A percentile compares a stretch with the other conserved stretches of the same genome.
Conservation (phyloP, 2,113 vertebrate species). For the Camelus dromedarius region DNA sequence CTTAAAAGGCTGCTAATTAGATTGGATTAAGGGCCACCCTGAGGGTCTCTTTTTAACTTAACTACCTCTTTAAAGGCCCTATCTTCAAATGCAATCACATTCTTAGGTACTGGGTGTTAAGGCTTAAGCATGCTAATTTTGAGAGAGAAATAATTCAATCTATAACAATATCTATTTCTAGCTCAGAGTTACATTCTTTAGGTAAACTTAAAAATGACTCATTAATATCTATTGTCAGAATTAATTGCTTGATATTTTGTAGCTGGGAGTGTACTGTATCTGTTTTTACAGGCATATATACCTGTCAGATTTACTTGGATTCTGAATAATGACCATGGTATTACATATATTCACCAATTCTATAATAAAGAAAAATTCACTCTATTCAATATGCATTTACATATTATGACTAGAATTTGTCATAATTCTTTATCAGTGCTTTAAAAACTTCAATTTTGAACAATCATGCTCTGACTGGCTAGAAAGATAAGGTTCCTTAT, state of each 20-base stretch:
- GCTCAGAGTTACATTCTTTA: background rate
- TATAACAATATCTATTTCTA: background rate
- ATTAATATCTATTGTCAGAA: background rate
- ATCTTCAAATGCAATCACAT: background rate
- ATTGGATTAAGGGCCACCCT: background rate
- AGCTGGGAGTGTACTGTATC: background rate
- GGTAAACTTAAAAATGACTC: background rate
- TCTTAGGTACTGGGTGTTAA: background rate
- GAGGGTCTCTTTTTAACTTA: background rate
- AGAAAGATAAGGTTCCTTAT: background rate
- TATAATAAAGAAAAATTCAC: background rate
- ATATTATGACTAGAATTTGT: background rate
- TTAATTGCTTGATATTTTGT: background rate
- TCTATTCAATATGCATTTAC: background rate
- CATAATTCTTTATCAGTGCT: background rate
- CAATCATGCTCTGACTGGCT: background rate
- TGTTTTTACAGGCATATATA: background rate
- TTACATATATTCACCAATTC: background rate
- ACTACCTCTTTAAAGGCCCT: background rate
- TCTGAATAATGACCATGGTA: background rate
- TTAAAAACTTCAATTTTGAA: slow-evolving; percentile 18
- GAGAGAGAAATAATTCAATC: background rate
- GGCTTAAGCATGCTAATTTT: background rate
- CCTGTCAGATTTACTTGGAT: background rate
- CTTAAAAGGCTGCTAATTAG: background rate